These are phyloP conservation scores for Cuniculus paca DNA, from an alignment of 2,797 vertebrate genomes.

Conservation along the genomic window DNA sequence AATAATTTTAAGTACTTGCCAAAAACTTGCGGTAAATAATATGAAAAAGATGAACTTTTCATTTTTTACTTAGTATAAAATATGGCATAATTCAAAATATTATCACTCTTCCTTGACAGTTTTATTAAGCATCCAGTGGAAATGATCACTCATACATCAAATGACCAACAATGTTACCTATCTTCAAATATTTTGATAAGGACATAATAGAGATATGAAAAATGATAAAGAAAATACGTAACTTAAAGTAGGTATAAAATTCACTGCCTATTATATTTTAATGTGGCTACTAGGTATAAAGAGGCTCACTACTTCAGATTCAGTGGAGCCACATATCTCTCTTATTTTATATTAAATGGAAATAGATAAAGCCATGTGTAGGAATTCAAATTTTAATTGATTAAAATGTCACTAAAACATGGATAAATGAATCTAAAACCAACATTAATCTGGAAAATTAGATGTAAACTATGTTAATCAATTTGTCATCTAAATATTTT, in stretches of 20 bases:
- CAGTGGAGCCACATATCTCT: background rate
- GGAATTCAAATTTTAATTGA: background rate
- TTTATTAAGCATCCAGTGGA: constrained; percentile 56
- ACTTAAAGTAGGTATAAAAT: constrained; percentile 45
- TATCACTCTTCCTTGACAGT: constrained; percentile 12
- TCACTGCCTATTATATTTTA: too few relatives aligned
- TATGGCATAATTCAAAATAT: constrained; percentile 37
- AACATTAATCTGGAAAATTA: background rate
- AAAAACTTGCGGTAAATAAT: constrained; percentile 12
- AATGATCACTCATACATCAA: background rate
- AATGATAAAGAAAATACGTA: constrained; percentile 27
- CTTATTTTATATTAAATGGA: background rate
- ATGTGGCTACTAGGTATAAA: too few relatives aligned
- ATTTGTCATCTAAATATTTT: background rate
- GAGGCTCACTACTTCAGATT: background rate
- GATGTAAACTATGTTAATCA: background rate
- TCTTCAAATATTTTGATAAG: constrained; percentile 68
- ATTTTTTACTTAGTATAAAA: constrained; percentile 63
- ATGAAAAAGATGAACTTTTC: background rate
- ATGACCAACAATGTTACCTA: constrained; percentile 32
- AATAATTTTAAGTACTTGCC: constrained; percentile 41
- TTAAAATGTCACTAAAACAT: background rate
- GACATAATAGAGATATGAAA: background rate
- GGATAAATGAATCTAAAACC: background rate
- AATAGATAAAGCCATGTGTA: background rate